These are phyloP conservation scores for Mesoclemmys tuberculata DNA, from an alignment of 2,113 vertebrate species.

Conservation along the genomic window DNA sequence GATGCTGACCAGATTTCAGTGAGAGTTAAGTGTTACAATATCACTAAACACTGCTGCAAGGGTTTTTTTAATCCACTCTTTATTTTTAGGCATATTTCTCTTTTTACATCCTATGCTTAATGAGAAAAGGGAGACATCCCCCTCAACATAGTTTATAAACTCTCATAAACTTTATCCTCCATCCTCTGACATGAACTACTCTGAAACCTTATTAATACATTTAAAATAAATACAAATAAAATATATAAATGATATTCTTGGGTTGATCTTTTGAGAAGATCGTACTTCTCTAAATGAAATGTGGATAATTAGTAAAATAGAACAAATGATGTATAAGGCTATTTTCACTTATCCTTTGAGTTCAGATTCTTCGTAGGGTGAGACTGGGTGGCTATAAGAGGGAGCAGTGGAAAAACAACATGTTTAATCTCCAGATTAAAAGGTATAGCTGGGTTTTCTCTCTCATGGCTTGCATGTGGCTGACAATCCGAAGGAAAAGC, in stretches of 20 bases:
- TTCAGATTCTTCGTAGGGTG: not conserved
- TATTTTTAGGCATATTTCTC: not conserved
- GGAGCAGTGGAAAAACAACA: not conserved
- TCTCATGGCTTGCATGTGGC: not conserved
- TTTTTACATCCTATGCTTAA: not conserved
- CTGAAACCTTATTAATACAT: not conserved
- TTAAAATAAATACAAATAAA: not conserved
- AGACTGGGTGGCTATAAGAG: not conserved
- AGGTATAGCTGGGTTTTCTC: not conserved
- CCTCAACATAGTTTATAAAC: not conserved
- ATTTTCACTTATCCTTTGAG: not conserved
- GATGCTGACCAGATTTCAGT: slow-evolving; percentile 11
- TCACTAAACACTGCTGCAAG: not conserved
- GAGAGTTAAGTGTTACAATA: not conserved
- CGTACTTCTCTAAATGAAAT: not conserved
- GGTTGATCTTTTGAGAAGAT: not conserved
- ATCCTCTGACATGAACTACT: not conserved
- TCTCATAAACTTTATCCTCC: not conserved
- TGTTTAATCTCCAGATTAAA: not conserved
- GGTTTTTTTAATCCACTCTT: not conserved
- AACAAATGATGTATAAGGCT: not conserved
- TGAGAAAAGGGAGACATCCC: not conserved
- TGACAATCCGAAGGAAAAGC: not conserved
- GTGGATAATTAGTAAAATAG: not conserved
- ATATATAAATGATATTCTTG: not conserved